A percentile compares a stretch with the other conserved stretches of the same genome.
Evolutionary conservation across 2,113 vertebrate species (phyloP).

Genomic region (Fulmarus glacialis): DNA sequence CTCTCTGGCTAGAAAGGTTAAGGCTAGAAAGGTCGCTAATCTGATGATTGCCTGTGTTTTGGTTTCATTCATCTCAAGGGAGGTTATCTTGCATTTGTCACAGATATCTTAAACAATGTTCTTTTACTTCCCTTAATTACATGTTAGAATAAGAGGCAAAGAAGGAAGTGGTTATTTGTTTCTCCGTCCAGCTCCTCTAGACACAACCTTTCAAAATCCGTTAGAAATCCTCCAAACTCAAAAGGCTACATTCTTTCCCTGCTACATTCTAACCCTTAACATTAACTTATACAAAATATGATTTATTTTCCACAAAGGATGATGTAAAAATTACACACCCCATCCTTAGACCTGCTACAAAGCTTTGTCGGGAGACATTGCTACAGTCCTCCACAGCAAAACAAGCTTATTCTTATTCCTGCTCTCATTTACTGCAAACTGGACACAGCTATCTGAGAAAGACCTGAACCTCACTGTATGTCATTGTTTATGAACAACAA

Average conservation of each 20-base stretch:
- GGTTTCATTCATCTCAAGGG: neutral
- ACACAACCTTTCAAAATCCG: neutral
- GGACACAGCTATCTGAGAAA: neutral
- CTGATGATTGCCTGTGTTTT: neutral
- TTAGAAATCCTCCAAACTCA: neutral
- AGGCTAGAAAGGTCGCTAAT: neutral
- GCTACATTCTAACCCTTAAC: neutral
- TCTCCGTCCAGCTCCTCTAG: neutral
- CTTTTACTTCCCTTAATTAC: neutral
- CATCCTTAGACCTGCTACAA: neutral
- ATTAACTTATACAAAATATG: neutral
- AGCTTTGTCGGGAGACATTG: neutral
- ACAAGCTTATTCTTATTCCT: neutral
- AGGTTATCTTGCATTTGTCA: neutral
- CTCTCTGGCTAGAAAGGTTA: neutral
- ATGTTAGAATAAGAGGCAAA: neutral
- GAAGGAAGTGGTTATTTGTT: neutral
- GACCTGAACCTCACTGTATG: neutral
- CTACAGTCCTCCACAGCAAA: neutral
- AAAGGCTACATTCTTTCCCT: neutral
- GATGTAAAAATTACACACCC: neutral
- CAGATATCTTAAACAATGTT: neutral
- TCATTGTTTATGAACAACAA: neutral
- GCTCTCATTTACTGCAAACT: neutral
- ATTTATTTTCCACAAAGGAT: neutral